Evolutionary conservation across 2,797 vertebrate genomes (phyloP), one percentile per base, ranked within the genome.

Genomic region (Distichodus sexfasciatus): DNA sequence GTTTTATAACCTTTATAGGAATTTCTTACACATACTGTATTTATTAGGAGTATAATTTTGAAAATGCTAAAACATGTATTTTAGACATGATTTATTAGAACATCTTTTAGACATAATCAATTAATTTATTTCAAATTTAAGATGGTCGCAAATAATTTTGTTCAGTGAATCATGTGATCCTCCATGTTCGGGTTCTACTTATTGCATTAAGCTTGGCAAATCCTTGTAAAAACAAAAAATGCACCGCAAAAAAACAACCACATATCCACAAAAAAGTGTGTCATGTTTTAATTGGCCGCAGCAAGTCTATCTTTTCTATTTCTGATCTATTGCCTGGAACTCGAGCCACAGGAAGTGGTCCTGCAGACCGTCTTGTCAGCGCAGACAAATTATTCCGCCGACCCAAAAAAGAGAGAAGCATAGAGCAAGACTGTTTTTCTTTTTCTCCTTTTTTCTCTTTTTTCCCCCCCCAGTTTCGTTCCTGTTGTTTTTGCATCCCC

Each of bases 331-430:
- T 58, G 80, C 68, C 79, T 90, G 90, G 90, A 94, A 93, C 85
- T 79, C 75, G 91, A 94, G 87, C 84, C 83, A 82, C 87, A 92
- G 91, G 91, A 95, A 93, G 88, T 86, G 84, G 91, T 87, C 87
- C 92, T 92, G 93, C 80, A 80, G 88, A 88, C 87, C 83, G 83
- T 91, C 88, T 87, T 85, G 87, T 90, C 88, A 89, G 82, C 74
- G 74, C 62, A 81, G 87, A 90, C 87, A 88, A 89, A 90, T 91
- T 88, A 91, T 89, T 92, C 87, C 76, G 74, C 76, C 41, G 83
- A 85, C 72, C 82, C 81, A 85, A 87, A 81, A 77, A 81, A 65
- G 72, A 62, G 54, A 61, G 31, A 55, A 40, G 55, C 35, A 23
- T 38, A 33, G 17, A 68, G 36, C 47, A 19, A 57, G 66, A 54